phyloP scores from a whole-genome alignment of 2,797 vertebrate genomes.

The Manis javanica region DNA sequence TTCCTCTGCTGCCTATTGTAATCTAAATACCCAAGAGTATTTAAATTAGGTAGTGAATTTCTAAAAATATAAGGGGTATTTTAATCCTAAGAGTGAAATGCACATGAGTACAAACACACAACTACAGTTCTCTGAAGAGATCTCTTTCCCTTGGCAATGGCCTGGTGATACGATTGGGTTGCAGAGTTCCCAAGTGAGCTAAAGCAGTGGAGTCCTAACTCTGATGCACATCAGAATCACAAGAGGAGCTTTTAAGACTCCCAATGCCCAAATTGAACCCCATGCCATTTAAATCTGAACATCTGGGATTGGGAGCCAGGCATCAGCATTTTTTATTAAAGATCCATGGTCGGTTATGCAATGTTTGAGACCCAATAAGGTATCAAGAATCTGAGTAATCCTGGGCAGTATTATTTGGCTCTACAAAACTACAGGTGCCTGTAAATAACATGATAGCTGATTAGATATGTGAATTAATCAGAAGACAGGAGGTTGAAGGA shows the following conservation, averaged over 20 bases:
- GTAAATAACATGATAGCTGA: neutral
- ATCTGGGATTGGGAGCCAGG: neutral
- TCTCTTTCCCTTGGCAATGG: neutral
- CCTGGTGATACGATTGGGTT: neutral
- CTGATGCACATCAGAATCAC: neutral
- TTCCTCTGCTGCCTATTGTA: neutral
- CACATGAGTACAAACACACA: neutral
- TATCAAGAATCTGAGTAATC: neutral
- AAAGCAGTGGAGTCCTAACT: neutral
- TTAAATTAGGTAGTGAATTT: neutral
- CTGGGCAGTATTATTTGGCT: neutral
- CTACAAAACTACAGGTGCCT: neutral
- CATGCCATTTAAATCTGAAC: neutral
- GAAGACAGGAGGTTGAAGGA: neutral
- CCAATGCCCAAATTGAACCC: neutral
- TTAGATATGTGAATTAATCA: slow-evolving; percentile 15
- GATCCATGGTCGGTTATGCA: neutral
- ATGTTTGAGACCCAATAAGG: neutral
- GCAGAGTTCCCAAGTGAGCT: neutral
- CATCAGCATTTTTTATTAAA: neutral
- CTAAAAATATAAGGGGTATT: neutral
- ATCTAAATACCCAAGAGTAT: neutral
- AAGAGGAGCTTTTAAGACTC: neutral
- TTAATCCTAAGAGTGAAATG: neutral
- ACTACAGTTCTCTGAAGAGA: neutral